Evolutionary conservation across 2,113 vertebrate genomes (phyloP), one percentile per base, ranked within the genome.

Genomic region (Mystacornis crossleyi): DNA sequence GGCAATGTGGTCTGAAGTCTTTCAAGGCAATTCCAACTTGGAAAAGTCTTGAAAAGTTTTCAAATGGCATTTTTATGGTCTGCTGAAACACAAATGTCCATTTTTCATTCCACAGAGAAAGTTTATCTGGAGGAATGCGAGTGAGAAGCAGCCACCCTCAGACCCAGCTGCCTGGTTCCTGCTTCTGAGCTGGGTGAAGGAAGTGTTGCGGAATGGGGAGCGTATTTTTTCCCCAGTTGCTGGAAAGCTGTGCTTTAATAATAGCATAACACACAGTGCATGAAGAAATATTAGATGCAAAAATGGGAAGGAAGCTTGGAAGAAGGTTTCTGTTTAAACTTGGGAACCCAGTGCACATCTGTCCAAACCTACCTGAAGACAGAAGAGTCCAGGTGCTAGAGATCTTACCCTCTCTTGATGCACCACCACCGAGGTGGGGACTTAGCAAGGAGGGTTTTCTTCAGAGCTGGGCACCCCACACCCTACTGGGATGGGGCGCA

Each of bases 41-140:
- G 71, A 72, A 93, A 89, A 81, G 60, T 24, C 89, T 81, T 86
- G 62, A 77, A 93, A 85, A 86, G 40, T 67, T 86, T 84, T 31
- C 66, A 88, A 48, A 74, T 6, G 5, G 93, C 43, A 18, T 80
- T 95, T 91, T 91, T 90, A 86, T 78, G 91, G 86, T 92, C 94
- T 94, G 80, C 48, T 64, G 67, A 94, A 91, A 91, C 36, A 53
- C 72, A 85, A 88, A 53, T 40, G 42, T 48, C 82, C 72, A n/a
- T 90, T 93, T 61, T 73, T 81, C 38, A 82, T 65, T 33, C 79
- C 57, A 67, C 28, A 50, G 86, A 67, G 73, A 93, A 73, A 62
- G 38, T 74, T 78, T 72, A 38, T 72, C n/a, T 48, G 40, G 51
- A 38, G 51, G 40, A 74, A 75, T 29, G 54, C 8, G 1, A 26